phyloP scores from a whole-genome alignment of 2,888 invertebrate genomes.

The Diploptera punctata region DNA sequence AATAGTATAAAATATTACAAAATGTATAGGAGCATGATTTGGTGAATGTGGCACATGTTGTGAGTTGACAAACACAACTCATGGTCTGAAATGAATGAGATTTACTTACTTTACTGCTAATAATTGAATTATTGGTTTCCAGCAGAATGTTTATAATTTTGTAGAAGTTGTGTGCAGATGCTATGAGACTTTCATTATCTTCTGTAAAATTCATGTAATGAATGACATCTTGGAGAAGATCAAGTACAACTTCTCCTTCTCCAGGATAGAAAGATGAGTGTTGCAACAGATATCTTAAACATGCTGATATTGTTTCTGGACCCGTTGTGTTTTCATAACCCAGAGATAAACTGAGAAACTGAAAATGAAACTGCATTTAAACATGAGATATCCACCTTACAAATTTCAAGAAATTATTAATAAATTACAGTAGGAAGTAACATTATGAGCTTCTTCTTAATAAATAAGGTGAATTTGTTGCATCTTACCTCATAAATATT shows the following conservation, averaged over 20 bases:
- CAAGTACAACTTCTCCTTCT: constrained; percentile 68
- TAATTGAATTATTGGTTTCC: constrained; percentile 69
- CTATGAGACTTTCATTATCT: constrained; percentile 57
- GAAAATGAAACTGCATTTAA: constrained; percentile 24
- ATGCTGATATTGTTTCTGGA: constrained; percentile 62
- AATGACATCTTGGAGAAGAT: constrained; percentile 64
- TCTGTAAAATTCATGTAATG: constrained; percentile 59
- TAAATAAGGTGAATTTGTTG: no score
- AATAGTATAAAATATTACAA: no score
- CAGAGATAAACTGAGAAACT: constrained; percentile 63
- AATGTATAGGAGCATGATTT: no score
- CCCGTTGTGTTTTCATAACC: constrained; percentile 70
- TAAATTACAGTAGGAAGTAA: no score
- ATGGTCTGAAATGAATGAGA: no score
- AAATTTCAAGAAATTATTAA: no score
- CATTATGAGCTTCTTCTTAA: no score
- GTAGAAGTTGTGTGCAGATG: constrained; percentile 63
- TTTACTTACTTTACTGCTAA: constrained; percentile 75
- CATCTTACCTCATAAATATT: no score
- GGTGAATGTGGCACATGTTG: no score
- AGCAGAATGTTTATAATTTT: constrained; percentile 71
- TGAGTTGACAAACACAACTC: no score
- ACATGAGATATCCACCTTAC: no score
- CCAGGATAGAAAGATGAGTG: constrained; percentile 65
- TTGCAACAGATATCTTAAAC: constrained; percentile 61